Evolutionary conservation across 2,888 invertebrate species (phyloP).

Genomic region (Lycaena phlaeas): DNA sequence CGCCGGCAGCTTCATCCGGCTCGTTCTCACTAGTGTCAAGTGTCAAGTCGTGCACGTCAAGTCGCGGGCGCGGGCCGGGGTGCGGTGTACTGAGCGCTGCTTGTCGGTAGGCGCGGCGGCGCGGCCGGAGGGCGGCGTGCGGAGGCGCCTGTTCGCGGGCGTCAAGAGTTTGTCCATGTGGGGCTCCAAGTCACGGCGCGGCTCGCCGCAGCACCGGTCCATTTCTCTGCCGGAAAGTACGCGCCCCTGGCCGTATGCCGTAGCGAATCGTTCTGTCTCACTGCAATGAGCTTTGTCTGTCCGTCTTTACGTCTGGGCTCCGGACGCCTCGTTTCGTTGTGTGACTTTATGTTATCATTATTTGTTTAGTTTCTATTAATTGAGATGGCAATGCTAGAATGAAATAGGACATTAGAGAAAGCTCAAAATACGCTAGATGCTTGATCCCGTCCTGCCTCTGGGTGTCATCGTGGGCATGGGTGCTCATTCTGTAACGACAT

Average conservation of each 20-base stretch:
- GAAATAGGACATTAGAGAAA: constrained; percentile 53
- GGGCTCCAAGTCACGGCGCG: constrained; percentile 77
- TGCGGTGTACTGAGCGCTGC: constrained; percentile 52
- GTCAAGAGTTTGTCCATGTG: constrained; percentile 86
- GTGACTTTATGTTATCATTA: constrained; percentile 46
- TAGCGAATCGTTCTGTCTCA: constrained; percentile 60
- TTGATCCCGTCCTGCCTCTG: constrained; percentile 51
- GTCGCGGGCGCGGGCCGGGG: constrained; percentile 61
- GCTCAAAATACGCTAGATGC: constrained; percentile 58
- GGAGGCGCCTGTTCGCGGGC: constrained; percentile 84
- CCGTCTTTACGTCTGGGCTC: constrained; percentile 50
- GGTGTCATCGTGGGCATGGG: constrained; percentile 34
- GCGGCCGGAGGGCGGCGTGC: constrained; percentile 77
- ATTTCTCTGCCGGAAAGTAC: constrained; percentile 91
- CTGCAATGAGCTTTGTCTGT: constrained; percentile 64
- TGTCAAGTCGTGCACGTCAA: constrained; percentile 60
- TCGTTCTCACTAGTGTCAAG: constrained; percentile 67
- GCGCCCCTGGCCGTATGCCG: constrained; percentile 52
- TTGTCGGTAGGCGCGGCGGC: constrained; percentile 63
- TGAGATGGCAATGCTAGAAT: constrained; percentile 64
- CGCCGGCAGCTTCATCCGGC: constrained; percentile 39
- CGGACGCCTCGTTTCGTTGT: constrained; percentile 60
- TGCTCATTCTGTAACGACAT: constrained; percentile 22
- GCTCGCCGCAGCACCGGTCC: constrained; percentile 84
- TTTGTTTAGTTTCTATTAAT: constrained; percentile 35